A percentile compares a stretch with the other conserved stretches of the same genome.
Conservation (phyloP, 2,797 vertebrate species). For the Alectoris magna region DNA sequence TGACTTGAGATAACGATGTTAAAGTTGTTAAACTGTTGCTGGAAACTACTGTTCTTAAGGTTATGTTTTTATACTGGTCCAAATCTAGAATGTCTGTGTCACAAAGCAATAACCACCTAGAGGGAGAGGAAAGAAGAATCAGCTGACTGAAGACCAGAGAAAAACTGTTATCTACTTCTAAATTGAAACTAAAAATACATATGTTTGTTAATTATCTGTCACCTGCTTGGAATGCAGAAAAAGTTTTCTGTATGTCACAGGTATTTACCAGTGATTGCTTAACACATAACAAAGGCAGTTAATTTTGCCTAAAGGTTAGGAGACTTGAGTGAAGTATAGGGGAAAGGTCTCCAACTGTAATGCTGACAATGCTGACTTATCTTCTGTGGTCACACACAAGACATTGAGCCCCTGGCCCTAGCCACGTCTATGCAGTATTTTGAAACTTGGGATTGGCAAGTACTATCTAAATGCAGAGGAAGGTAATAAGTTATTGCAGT, state of each 20-base stretch:
- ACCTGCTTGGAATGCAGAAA: neutral
- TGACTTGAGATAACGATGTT: neutral
- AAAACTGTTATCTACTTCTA: neutral
- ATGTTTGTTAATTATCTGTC: neutral
- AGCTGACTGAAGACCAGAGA: neutral
- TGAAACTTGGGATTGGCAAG: neutral
- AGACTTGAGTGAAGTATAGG: neutral
- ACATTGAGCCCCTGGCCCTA: neutral
- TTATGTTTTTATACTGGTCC: neutral
- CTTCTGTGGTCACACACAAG: neutral
- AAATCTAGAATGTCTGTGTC: neutral
- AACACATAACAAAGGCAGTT: neutral
- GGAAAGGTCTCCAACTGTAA: neutral
- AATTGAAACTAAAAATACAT: neutral
- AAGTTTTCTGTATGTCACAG: neutral
- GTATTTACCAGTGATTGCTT: neutral
- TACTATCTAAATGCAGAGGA: neutral
- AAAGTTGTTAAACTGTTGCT: fast-evolving
- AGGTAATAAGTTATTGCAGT: neutral
- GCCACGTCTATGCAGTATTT: neutral
- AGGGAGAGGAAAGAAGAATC: neutral
- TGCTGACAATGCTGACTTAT: neutral
- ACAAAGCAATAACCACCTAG: neutral
- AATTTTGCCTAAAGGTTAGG: neutral
- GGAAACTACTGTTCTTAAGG: fast-evolving